Evolutionary conservation across 1,140 invertebrate genomes (phyloP).

Genomic region (Drosophila repleta): DNA sequence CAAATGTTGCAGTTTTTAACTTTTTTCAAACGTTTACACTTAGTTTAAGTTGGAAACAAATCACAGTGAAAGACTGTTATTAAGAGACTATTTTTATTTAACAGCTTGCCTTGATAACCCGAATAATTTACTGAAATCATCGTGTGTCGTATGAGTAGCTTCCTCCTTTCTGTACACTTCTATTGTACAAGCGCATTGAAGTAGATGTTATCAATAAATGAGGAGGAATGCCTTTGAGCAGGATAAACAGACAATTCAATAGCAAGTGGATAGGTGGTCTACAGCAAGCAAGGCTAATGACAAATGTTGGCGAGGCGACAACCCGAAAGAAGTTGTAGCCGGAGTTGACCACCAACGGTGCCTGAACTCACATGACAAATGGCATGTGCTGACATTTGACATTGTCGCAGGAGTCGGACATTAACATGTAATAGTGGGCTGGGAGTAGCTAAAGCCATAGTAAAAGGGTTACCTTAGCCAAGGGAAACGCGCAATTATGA

Average conservation of each 20-base stretch:
- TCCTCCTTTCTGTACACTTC: too few species aligned
- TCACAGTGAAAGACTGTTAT: too few species aligned
- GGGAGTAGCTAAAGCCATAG: conserved; percentile 22
- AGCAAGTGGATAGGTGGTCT: conserved; percentile 48
- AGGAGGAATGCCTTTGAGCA: conserved; percentile 14
- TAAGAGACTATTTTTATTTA: neutral
- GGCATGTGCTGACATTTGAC: conserved; percentile 81
- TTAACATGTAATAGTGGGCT: conserved; percentile 66
- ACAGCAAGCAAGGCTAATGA: conserved; percentile 40
- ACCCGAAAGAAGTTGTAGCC: conserved; percentile 17
- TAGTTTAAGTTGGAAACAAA: too few species aligned
- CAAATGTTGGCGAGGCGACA: conserved; percentile 66
- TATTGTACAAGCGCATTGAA: neutral
- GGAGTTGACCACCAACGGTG: conserved; percentile 1
- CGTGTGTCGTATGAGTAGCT: neutral
- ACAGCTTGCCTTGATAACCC: neutral
- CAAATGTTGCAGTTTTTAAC: too few species aligned
- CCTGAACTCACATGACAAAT: conserved; percentile 60
- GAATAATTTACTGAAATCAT: neutral
- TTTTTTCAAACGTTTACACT: too few species aligned
- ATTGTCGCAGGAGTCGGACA: conserved; percentile 55
- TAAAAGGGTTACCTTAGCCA: conserved; percentile 62
- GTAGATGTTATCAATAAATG: conserved; percentile 16
- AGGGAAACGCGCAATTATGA: conserved; percentile 57
- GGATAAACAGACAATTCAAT: conserved; percentile 24